These are phyloP conservation scores for Enteromius afrohamiltoni DNA, from an alignment of 2,797 vertebrate genomes.

Conservation along the genomic window DNA sequence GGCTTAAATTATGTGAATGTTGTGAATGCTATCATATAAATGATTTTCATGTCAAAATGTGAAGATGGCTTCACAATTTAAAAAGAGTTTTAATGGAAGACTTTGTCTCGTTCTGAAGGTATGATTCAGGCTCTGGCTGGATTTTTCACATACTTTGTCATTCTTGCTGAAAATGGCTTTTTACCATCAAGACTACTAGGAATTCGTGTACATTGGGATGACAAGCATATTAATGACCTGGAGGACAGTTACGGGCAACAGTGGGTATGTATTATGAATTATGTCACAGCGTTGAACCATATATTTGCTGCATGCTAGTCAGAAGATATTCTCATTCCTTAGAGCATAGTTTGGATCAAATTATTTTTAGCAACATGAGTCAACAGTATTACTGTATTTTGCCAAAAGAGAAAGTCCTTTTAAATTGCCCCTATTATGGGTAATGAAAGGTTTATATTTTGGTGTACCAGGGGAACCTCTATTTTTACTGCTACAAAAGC, in stretches of 20 bases:
- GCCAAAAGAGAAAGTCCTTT: neutral
- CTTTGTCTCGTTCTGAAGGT: conserved; percentile 66
- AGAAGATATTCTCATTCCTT: neutral
- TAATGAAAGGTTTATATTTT: no score
- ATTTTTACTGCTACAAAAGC: no score
- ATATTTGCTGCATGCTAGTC: neutral
- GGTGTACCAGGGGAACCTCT: no score
- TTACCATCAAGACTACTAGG: conserved; percentile 79
- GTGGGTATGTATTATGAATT: conserved; percentile 78
- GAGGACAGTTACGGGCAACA: conserved; percentile 90
- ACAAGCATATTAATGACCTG: conserved; percentile 81
- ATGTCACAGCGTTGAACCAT: neutral
- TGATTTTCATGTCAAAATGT: no score
- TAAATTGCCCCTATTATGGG: no score
- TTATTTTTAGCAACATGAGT: neutral
- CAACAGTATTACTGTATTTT: neutral
- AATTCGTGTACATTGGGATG: conserved; percentile 82
- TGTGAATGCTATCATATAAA: neutral
- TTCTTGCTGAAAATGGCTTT: conserved; percentile 88
- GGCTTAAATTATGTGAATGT: neutral
- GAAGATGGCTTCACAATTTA: neutral
- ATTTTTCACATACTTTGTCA: conserved; percentile 89
- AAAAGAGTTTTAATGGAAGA: neutral
- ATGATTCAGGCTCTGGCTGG: conserved; percentile 90
- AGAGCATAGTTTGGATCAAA: neutral